Conservation (phyloP, 2,797 vertebrate species). For the Parotocinclus haroldoi region DNA sequence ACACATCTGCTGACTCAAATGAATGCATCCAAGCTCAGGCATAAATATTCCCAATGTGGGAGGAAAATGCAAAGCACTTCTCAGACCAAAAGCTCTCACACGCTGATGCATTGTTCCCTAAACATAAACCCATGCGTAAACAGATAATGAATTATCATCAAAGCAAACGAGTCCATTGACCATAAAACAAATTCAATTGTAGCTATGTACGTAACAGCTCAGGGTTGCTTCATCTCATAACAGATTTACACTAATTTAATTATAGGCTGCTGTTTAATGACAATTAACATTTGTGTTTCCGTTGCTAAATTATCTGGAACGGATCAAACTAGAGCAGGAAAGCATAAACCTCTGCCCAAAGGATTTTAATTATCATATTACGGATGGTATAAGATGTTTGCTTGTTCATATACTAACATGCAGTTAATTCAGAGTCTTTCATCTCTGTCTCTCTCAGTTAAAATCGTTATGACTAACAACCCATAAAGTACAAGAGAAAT, state of each 20-base stretch:
- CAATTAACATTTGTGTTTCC: conserved; percentile 25
- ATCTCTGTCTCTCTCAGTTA: too few relatives aligned
- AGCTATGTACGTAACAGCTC: conserved; percentile 14
- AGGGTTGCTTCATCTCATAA: conserved; percentile 10
- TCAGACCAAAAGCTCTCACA: not conserved
- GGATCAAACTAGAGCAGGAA: conserved; percentile 6
- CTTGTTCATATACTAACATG: not conserved
- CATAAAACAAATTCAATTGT: conserved; percentile 25
- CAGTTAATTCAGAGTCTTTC: too few relatives aligned
- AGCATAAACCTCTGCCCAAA: conserved; percentile 14
- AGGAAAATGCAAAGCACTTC: conserved; percentile 3
- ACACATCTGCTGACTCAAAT: conserved; percentile 36
- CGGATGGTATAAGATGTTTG: conserved; percentile 27
- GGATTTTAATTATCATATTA: conserved; percentile 21
- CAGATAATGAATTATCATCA: conserved; percentile 32
- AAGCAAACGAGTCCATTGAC: conserved; percentile 32
- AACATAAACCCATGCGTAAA: conserved; percentile 15
- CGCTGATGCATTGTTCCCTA: not conserved
- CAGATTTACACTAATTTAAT: conserved; percentile 26
- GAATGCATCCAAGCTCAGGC: conserved; percentile 43
- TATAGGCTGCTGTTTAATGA: conserved; percentile 1
- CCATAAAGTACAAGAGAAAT: too few relatives aligned
- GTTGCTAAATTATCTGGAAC: conserved; percentile 34
- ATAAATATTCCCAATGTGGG: conserved; percentile 38
- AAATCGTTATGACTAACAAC: too few relatives aligned